These are phyloP conservation scores for Acrocera orbiculus DNA, from an alignment of 2,888 invertebrate species.

Conservation along the genomic window DNA sequence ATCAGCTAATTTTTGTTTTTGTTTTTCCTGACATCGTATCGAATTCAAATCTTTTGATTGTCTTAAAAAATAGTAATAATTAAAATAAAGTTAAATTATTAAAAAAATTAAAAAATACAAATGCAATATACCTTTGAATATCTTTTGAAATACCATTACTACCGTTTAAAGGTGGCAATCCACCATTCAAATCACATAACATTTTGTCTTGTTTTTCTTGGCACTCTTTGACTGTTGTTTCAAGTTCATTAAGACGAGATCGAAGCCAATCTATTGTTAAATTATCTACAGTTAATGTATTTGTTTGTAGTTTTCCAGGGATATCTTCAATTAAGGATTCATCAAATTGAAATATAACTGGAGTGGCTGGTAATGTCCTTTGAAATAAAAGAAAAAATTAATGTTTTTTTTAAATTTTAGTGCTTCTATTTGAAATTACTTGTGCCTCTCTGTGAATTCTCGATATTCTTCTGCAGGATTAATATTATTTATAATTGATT, in stretches of 20 bases:
- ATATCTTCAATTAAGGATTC: slow-evolving; percentile 76
- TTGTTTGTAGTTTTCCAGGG: slow-evolving; percentile 69
- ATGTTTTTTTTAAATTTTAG: background rate
- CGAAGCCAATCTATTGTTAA: slow-evolving; percentile 80
- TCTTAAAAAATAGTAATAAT: slow-evolving; percentile 12
- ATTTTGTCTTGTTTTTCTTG: slow-evolving; percentile 50
- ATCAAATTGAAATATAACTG: slow-evolving; percentile 69
- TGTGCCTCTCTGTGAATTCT: slow-evolving; percentile 75
- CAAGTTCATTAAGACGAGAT: slow-evolving; percentile 59
- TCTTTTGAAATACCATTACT: slow-evolving; percentile 30
- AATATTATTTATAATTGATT: slow-evolving; percentile 56
- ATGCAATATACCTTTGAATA: background rate
- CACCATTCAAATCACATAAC: slow-evolving; percentile 31
- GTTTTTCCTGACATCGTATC: slow-evolving; percentile 64
- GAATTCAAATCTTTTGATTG: slow-evolving; percentile 57
- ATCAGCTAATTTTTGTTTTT: slow-evolving; percentile 64
- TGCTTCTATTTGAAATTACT: slow-evolving; percentile 33
- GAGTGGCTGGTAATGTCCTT: slow-evolving; percentile 64
- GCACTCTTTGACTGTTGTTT: slow-evolving; percentile 58
- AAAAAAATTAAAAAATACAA: background rate
- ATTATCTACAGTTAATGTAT: slow-evolving; percentile 80
- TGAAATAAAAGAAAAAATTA: background rate
- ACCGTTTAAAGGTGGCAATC: slow-evolving; percentile 34
- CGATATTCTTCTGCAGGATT: slow-evolving; percentile 75
- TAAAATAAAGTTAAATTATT: background rate